phyloP scores from a whole-genome alignment of 2,888 invertebrate genomes.

The Chloroclystis v-ata region DNA sequence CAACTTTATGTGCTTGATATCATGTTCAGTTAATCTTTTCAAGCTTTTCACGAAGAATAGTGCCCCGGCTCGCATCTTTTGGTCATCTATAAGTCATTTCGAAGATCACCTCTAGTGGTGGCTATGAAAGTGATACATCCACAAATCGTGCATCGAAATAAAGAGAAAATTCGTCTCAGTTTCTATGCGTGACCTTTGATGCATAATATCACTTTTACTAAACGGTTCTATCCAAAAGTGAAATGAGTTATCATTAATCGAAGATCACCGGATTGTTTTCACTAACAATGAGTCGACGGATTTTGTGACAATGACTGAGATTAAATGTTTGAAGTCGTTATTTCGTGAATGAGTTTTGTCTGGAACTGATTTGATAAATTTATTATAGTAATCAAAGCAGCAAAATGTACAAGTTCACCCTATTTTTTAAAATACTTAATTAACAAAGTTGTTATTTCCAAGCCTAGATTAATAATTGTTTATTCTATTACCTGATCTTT shows the following conservation, averaged over 20 bases:
- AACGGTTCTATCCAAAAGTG: conserved; percentile 51
- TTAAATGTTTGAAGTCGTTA: conserved; percentile 22
- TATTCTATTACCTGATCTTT: too few species aligned
- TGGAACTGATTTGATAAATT: conserved; percentile 10
- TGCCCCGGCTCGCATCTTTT: too few species aligned
- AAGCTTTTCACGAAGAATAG: too few species aligned
- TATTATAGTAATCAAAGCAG: conserved; percentile 9
- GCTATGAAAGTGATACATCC: conserved; percentile 1
- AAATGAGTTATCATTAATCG: conserved; percentile 51
- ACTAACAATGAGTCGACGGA: conserved; percentile 56
- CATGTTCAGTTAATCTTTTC: too few species aligned
- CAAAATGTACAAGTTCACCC: too few species aligned
- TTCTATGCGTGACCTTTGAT: conserved; percentile 48
- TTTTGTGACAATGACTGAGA: conserved; percentile 26
- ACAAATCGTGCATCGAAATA: conserved; percentile 17
- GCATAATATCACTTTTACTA: conserved; percentile 49
- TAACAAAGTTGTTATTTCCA: too few species aligned
- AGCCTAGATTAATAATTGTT: too few species aligned
- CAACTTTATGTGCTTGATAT: background rate
- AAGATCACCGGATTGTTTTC: conserved; percentile 55
- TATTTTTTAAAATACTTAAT: too few species aligned
- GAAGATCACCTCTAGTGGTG: too few species aligned
- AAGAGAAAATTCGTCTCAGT: conserved; percentile 34
- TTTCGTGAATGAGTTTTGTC: conserved; percentile 5
- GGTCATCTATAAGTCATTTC: too few species aligned